Evolutionary conservation across 2,888 invertebrate species (phyloP).

Genomic region (Aphodius granarius): DNA sequence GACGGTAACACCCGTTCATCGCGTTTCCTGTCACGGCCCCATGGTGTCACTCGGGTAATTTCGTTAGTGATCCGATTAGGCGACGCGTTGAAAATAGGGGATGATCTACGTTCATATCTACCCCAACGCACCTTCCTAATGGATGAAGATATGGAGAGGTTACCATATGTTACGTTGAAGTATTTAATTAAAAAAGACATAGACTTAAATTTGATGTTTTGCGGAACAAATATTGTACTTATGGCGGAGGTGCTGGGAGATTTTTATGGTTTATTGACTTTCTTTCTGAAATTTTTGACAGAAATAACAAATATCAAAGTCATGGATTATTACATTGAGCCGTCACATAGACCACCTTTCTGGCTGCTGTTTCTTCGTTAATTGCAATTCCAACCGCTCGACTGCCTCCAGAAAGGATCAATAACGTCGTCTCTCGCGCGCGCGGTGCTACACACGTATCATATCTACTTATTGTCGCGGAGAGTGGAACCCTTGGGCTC

Average conservation of each 20-base stretch:
- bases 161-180: too few species aligned
- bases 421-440: background rate
- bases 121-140: too few species aligned
- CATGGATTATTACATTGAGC: too few species aligned
- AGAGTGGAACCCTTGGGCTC: background rate
- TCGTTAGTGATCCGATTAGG: background rate
- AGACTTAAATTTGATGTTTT: too few species aligned
- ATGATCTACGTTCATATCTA: too few species aligned
- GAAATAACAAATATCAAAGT: too few species aligned
- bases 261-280: background rate
- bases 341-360: too few species aligned
- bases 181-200: too few species aligned
- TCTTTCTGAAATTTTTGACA: background rate
- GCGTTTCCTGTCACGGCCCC: background rate
- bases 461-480: background rate
- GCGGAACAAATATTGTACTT: background rate
- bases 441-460: background rate
- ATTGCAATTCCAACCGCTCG: background rate
- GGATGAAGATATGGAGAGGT: too few species aligned
- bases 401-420: background rate
- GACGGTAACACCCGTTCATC: background rate
- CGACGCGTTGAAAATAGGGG: background rate
- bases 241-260: background rate
- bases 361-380: background rate
- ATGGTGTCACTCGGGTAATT: background rate